Evolutionary conservation across 2,888 invertebrate species (phyloP).

Genomic region (Microctonus brassicae): DNA sequence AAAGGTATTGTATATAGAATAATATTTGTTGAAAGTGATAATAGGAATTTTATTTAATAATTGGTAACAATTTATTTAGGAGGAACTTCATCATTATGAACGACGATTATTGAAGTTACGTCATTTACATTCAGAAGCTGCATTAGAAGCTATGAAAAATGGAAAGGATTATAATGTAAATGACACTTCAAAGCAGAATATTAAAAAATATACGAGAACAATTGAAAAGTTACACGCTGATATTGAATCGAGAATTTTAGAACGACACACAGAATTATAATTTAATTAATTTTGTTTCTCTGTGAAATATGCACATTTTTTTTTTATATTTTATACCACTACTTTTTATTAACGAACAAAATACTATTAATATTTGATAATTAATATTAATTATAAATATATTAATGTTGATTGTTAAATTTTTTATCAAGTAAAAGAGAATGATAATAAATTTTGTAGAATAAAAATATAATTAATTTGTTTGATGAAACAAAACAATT

Average conservation of each 20-base stretch:
- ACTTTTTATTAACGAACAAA: neutral
- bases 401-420: neutral
- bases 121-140: slow-evolving; percentile 85
- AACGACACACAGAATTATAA: slow-evolving; percentile 83
- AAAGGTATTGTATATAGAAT: slow-evolving; percentile 72
- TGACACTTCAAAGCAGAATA: slow-evolving; percentile 72
- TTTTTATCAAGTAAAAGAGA: neutral
- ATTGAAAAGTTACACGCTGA: slow-evolving; percentile 88
- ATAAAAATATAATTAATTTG: neutral
- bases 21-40: neutral
- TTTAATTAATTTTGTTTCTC: neutral
- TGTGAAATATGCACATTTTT: no score
- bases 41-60: slow-evolving; percentile 21
- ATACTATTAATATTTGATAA: neutral
- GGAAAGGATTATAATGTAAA: slow-evolving; percentile 72
- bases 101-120: slow-evolving; percentile 86
- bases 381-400: neutral
- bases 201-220: slow-evolving; percentile 87
- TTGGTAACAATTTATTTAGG: slow-evolving; percentile 68
- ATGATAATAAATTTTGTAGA: neutral
- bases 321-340: no score
- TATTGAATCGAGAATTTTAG: slow-evolving; percentile 82
- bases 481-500: neutral
- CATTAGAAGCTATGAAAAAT: slow-evolving; percentile 78
- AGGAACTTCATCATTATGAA: slow-evolving; percentile 90